Evolutionary conservation across 2,113 vertebrate species (phyloP), one percentile per base, ranked within the genome.

Genomic region (Leptobrachium ailaonicum): DNA sequence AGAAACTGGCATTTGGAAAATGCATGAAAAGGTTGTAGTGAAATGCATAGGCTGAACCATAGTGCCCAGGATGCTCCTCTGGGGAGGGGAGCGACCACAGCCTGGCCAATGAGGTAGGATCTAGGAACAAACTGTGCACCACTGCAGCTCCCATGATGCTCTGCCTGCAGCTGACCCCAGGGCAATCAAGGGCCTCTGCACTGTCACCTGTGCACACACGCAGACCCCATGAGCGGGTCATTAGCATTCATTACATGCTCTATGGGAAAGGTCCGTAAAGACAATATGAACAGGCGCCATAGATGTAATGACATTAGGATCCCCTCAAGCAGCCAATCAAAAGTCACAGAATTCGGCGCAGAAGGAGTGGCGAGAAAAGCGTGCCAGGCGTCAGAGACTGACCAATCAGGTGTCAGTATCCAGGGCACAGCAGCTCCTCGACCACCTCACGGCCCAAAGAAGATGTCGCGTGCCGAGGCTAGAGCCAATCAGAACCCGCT

Each of bases 341-440:
- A 60, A 60, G 56, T 60, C 62, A 64, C 9, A 64, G n/a, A 40
- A 64, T 11, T 9, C n/a, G 41, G 64, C 40, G 75, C 75, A 67
- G 56, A 44, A 56, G 64, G 64, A 66, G 20, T 43, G 13, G 47
- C 13, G 40, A 8, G 14, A n/a, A 2, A 5, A 4, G 4, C 62
- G 5, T 7, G 62, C 13, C 14, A 32, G 1, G 62, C 62, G 20
- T 4, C 62, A 5, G 3, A 6, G 6, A 12, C 45, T n/a, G 64
- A 44, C 77, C 77, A 73, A 79, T 79, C 32, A 73, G 32, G 54
- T 32, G 40, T 2, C 69, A 73, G 58, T 66, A 63, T 69, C 66
- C 47, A 43, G 20, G 60, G 40, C 45, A 42, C 8, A 2, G 5
- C 4, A 56, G 41, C n/a, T 32, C 42, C 66, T 56, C 8, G 7